A percentile compares a stretch with the other conserved stretches of the same genome.
These are phyloP conservation scores for Oceanodroma tethys DNA, from an alignment of 2,113 vertebrate species.

Conservation along the genomic window DNA sequence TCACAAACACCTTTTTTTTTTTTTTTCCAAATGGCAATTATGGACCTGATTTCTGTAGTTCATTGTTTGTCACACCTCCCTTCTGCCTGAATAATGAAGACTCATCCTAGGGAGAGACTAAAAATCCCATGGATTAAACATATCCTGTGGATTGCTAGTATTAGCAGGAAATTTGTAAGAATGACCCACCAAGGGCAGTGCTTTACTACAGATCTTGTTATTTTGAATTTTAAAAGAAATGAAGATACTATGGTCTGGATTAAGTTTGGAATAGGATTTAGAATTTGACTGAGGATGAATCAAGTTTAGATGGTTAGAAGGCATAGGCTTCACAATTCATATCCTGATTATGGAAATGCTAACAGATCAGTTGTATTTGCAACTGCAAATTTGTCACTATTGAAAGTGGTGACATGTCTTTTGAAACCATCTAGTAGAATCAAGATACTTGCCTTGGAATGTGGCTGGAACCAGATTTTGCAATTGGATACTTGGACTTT, in stretches of 20 bases:
- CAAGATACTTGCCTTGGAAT: not conserved
- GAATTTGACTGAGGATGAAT: not conserved
- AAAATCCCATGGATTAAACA: not conserved
- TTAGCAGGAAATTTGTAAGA: not conserved
- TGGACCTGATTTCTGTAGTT: not conserved
- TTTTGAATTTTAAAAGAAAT: not conserved
- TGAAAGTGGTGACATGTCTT: not conserved
- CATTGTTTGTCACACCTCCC: not conserved
- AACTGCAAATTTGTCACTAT: not conserved
- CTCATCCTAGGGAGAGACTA: not conserved
- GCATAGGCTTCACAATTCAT: not conserved
- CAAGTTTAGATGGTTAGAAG: not conserved
- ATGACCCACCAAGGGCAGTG: not conserved
- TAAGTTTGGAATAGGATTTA: not conserved
- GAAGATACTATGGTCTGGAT: not conserved
- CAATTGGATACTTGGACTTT: not conserved
- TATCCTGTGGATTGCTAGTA: not conserved
- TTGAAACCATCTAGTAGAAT: not conserved
- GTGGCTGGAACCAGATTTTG: not conserved
- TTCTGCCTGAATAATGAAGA: not conserved
- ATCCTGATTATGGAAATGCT: not conserved
- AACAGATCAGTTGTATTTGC: not conserved
- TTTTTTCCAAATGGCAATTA: not conserved
- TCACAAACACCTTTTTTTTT: not conserved
- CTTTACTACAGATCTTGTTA: not conserved